These are phyloP conservation scores for Phoxinus phoxinus DNA, from an alignment of 2,113 vertebrate species.

Conservation along the genomic window DNA sequence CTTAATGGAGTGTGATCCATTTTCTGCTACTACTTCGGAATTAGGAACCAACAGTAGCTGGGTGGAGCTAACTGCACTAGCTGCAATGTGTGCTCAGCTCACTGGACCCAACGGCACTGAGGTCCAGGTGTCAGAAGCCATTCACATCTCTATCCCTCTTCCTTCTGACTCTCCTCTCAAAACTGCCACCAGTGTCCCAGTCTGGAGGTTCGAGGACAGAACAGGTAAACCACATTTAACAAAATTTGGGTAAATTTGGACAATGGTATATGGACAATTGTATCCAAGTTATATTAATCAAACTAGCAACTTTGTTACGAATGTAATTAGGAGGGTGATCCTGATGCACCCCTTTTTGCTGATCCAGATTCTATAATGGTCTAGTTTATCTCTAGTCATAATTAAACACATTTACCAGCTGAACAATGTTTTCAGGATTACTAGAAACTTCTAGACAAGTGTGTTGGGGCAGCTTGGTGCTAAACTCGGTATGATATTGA, in stretches of 20 bases:
- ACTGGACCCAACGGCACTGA: constrained; percentile 77
- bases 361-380: background rate
- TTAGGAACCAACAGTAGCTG: constrained; percentile 73
- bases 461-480: background rate
- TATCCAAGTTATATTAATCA: background rate
- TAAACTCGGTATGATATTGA: background rate
- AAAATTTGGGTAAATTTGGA: background rate
- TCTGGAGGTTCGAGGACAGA: constrained; percentile 81
- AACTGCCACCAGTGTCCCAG: constrained; percentile 74
- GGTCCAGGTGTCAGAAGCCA: constrained; percentile 75
- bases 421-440: background rate
- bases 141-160: constrained; percentile 79
- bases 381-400: background rate
- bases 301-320: background rate
- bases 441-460: background rate
- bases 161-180: constrained; percentile 70
- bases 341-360: background rate
- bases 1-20: background rate
- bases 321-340: background rate
- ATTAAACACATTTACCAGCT: background rate
- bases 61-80: constrained; percentile 78
- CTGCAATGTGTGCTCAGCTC: constrained; percentile 79
- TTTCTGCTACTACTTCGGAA: background rate
- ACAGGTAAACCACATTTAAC: constrained; percentile 67
- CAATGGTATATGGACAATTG: background rate